These are phyloP conservation scores for Willisornis vidua DNA, from an alignment of 2,113 vertebrate genomes.

Conservation along the genomic window DNA sequence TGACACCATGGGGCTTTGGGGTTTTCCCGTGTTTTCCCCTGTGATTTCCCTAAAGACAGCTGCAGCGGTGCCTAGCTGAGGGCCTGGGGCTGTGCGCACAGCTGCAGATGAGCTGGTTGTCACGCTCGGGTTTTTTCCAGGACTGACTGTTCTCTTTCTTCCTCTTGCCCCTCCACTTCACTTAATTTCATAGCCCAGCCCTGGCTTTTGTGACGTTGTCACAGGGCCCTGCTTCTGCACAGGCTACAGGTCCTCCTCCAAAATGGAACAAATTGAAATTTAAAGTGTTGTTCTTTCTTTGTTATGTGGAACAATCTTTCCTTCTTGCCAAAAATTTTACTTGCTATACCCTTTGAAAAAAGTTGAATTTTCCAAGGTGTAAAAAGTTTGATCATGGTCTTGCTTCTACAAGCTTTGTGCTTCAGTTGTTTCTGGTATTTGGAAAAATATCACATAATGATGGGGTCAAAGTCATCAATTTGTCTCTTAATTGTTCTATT, in stretches of 20 bases:
- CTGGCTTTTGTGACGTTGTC: neutral
- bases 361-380: fast-evolving
- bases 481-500: neutral
- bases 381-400: neutral
- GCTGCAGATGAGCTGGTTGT: neutral
- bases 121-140: fast-evolving
- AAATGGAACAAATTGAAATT: neutral
- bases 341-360: neutral
- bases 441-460: neutral
- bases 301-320: neutral
- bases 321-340: neutral
- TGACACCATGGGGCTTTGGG: fast-evolving
- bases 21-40: fast-evolving
- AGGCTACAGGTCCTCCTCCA: fast-evolving
- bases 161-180: neutral
- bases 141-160: neutral
- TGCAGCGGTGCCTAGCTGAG: fast-evolving
- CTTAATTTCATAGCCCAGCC: neutral
- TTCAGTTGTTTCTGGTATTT: neutral
- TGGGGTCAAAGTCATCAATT: fast-evolving
- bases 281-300: neutral
- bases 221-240: neutral
- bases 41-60: neutral
- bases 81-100: too few relatives aligned
- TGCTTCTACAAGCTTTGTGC: neutral